A percentile compares a stretch with the other conserved stretches of the same genome.
Evolutionary conservation across 2,888 invertebrate species (phyloP).

Genomic region (Chaetogeoica ovagalla): DNA sequence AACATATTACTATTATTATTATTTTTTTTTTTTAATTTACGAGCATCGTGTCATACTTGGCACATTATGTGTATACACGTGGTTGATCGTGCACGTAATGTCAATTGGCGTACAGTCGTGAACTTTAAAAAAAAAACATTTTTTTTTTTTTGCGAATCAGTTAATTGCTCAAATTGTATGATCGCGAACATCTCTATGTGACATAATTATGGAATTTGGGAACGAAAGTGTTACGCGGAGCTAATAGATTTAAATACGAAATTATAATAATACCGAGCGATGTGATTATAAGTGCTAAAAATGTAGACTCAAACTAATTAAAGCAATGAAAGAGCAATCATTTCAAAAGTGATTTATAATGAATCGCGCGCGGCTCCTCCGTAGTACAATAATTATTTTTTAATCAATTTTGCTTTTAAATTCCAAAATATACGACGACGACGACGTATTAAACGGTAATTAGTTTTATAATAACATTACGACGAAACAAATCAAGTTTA

Average conservation of each 20-base stretch:
- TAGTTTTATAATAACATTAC: constrained; percentile 6
- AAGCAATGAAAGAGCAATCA: too few species aligned
- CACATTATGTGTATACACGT: too few species aligned
- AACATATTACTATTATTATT: not conserved
- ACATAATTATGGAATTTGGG: too few species aligned
- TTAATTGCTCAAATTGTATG: not conserved
- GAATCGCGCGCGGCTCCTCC: too few species aligned
- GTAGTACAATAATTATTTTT: not conserved
- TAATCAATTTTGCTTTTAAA: not conserved
- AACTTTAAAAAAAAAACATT: not conserved
- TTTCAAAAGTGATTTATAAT: too few species aligned
- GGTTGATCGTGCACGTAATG: not conserved
- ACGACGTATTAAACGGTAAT: not conserved
- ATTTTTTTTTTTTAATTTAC: constrained; percentile 7
- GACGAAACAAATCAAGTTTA: constrained; percentile 15
- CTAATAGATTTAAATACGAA: too few species aligned
- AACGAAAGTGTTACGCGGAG: too few species aligned
- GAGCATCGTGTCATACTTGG: not conserved
- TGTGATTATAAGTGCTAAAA: too few species aligned
- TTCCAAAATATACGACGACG: not conserved
- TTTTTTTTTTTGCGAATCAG: not conserved
- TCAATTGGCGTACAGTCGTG: not conserved
- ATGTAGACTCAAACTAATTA: too few species aligned
- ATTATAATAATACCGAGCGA: too few species aligned
- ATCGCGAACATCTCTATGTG: not conserved